Base-by-base conservation (phyloP, 2,888 invertebrate genomes). In the Argyra leucocephala region DNA sequence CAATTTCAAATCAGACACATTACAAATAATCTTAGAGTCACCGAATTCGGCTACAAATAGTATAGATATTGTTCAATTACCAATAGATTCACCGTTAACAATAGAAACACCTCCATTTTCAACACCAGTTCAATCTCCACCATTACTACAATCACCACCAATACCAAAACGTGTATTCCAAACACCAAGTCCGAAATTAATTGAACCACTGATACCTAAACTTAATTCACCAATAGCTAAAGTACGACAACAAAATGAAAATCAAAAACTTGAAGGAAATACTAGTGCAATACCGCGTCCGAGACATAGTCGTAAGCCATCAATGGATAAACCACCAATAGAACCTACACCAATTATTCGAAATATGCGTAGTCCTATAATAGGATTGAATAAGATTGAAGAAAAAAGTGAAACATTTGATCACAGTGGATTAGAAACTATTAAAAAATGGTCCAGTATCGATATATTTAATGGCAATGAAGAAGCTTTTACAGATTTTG, bases 341-440 rank as follows among this genome's bases (percentile, higher is more conserved):
- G 77, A 78, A 64, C 76, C 77, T 2, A 78, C 78, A 7, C 61
- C 78, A 62, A 73, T 77, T 67, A 75, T 77, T 3, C 74, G 76
- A 15, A 73, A 76, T 6, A 69, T 76, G 3, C 68, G 70, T 57
- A 70, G 67, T 64, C 69, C 68, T 57, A 67, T 57, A n/a, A 67
- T 63, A n/a, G 70, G 67, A 7, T 64, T 74, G 6, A 70, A 72
- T 48, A 70, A 67, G 57, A 71, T 72, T 6, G 64, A 64, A 4
- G 74, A 74, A 63, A 26, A 21, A 48, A 58, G 70, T 73, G 15
- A 64, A 68, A 12, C 67, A 64, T n/a, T 66, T 61, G 7, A 63
- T 62, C 15, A 65, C 61, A 22, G n/a, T 7, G 61, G 36, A 67
- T 68, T 1, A 68, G 72, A 22, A 71, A 48, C 5, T 48, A 18